Percentiles rank a stretch among this genome's conserved stretches.
Evolutionary conservation across 2,888 invertebrate genomes (phyloP).

Genomic region (Acleris cristana): DNA sequence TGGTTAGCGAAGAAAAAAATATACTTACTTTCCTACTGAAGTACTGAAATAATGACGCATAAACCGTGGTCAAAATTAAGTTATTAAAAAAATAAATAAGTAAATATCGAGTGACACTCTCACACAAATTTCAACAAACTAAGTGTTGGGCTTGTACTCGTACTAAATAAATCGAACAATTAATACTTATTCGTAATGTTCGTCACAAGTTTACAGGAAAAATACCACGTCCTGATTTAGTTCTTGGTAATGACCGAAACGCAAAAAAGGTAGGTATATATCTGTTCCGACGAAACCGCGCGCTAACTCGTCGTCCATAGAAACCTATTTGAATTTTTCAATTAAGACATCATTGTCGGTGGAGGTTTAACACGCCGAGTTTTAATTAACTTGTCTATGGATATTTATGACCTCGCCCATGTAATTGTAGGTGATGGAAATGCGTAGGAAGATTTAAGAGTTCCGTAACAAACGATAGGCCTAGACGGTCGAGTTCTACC

Average conservation of each 20-base stretch:
- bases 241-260: neutral
- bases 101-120: no score
- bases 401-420: constrained; percentile 12
- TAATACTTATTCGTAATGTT: no score
- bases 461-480: neutral
- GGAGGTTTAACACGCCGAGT: constrained; percentile 42
- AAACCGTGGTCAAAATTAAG: no score
- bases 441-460: neutral
- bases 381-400: constrained; percentile 39
- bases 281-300: constrained; percentile 24
- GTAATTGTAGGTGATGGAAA: constrained; percentile 2
- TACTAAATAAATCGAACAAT: no score
- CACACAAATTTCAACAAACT: no score
- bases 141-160: no score
- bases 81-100: no score
- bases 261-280: neutral
- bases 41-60: no score
- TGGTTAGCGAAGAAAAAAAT: no score
- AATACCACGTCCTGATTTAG: no score
- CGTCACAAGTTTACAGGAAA: no score
- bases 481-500: neutral
- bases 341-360: constrained; percentile 61
- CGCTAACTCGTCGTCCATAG: constrained; percentile 42
- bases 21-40: no score
- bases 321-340: constrained; percentile 63